These are phyloP conservation scores for Anarhynchus alexandrinus DNA, from an alignment of 2,113 vertebrate species.

Conservation along the genomic window DNA sequence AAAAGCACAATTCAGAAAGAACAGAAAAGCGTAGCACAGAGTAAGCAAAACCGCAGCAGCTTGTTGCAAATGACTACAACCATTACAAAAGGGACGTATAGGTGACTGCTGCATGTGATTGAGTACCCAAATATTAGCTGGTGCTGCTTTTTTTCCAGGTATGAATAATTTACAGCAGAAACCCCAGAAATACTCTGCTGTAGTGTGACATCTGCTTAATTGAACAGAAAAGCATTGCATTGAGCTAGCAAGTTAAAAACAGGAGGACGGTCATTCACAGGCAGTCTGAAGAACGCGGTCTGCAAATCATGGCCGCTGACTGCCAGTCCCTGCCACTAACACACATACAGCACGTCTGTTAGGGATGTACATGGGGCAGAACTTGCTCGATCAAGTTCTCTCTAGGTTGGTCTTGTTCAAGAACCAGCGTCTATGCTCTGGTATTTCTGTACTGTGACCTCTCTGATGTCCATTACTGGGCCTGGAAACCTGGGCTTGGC, in stretches of 20 bases:
- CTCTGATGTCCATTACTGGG: neutral
- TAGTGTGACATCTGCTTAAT: neutral
- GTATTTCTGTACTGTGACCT: neutral
- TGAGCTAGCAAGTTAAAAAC: neutral
- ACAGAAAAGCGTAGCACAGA: neutral
- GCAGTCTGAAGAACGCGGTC: neutral
- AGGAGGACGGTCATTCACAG: neutral
- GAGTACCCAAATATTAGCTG: neutral
- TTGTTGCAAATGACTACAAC: neutral
- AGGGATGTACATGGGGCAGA: neutral
- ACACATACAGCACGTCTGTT: neutral
- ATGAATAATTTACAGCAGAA: slow-evolving; percentile 1
- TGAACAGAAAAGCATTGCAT: neutral
- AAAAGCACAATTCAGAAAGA: neutral
- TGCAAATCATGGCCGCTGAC: neutral
- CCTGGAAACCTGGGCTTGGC: neutral
- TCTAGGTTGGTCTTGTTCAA: neutral
- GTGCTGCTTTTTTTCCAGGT: neutral
- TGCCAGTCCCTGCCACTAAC: neutral
- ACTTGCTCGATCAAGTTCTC: neutral
- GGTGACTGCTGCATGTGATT: neutral
- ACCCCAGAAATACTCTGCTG: neutral
- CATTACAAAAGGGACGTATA: neutral
- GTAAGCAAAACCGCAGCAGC: neutral
- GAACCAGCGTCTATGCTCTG: neutral